Evolutionary conservation across 2,888 invertebrate genomes (phyloP).

Genomic region (Agrochola lota): DNA sequence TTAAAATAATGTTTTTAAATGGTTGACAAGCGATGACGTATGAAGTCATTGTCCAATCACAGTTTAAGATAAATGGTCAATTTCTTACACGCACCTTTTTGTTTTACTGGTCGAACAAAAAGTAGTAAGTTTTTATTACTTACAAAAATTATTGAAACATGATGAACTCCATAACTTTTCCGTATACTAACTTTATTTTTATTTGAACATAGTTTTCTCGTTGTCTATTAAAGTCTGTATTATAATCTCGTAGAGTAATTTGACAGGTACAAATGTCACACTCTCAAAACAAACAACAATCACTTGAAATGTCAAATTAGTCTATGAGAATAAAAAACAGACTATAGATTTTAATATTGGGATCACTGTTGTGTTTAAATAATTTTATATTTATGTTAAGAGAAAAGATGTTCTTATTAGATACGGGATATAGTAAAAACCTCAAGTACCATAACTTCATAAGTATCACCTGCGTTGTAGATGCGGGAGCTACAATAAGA

Average conservation of each 20-base stretch:
- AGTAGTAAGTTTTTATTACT: constrained; percentile 14
- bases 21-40: constrained; percentile 62
- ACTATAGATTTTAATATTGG: not conserved
- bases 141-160: constrained; percentile 22
- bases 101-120: constrained; percentile 6
- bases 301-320: too few relatives aligned
- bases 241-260: too few relatives aligned
- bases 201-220: not conserved
- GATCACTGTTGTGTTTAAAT: not conserved
- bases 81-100: constrained; percentile 55
- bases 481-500: not conserved
- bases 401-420: constrained; percentile 22
- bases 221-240: too few relatives aligned
- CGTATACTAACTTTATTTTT: not conserved
- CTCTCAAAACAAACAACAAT: too few relatives aligned
- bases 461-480: constrained; percentile 32
- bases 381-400: constrained; percentile 16
- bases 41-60: constrained; percentile 68
- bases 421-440: constrained; percentile 20
- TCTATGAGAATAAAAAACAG: too few relatives aligned
- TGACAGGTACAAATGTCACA: too few relatives aligned
- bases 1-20: constrained; percentile 29
- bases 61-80: constrained; percentile 57
- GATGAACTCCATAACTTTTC: not conserved
- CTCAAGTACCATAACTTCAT: not conserved